Evolutionary conservation across 1,140 invertebrate species (phyloP), one percentile per base, ranked within the genome.

Genomic region (Platyscapa corneri): DNA sequence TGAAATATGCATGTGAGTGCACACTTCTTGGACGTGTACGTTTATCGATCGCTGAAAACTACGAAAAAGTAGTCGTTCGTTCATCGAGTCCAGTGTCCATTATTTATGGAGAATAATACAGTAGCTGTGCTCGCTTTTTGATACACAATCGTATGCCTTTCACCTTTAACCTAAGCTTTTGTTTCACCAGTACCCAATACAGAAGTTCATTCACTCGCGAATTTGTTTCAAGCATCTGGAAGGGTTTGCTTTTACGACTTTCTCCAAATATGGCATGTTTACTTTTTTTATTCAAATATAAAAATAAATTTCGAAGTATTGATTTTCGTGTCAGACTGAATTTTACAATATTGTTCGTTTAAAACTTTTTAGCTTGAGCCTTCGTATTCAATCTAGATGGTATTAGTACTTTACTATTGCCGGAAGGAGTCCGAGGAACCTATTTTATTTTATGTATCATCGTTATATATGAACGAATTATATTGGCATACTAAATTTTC

Each of bases 91-190:
- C 53, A 6, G 2, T 67, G 60, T 46, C n/a, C 37, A 46, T 67
- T 80, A 80, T 65, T 67, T 67, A 80, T 37, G 60, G 27, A 7
- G 34, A 14, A 79, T 64, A 79, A 79, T 64, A 39, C 34, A 39
- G n/a, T 23, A 39, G 1, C 27, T 64, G n/a, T 6, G n/a, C 3
- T 67, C 10, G n/a, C 10, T 46, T 80, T 67, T 6, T 37, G 27
- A 27, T 16, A 60, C 20, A 27, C 23, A 67, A 67, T 32, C 64
- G 30, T 30, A 34, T 3, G 64, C n/a, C 64, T 67, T 67, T 67
- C 64, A 34, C 64, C 64, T 67, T 67, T 67, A 32, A 34, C n/a
- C 30, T 5, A 10, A 30, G 0, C n/a, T 34, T 20, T 32, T 14
- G n/a, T 30, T 30, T 7, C 60, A 10, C 53, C 53, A 6, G 6